Base-by-base conservation (phyloP, 2,113 vertebrate genomes). In the Bos javanicus region DNA sequence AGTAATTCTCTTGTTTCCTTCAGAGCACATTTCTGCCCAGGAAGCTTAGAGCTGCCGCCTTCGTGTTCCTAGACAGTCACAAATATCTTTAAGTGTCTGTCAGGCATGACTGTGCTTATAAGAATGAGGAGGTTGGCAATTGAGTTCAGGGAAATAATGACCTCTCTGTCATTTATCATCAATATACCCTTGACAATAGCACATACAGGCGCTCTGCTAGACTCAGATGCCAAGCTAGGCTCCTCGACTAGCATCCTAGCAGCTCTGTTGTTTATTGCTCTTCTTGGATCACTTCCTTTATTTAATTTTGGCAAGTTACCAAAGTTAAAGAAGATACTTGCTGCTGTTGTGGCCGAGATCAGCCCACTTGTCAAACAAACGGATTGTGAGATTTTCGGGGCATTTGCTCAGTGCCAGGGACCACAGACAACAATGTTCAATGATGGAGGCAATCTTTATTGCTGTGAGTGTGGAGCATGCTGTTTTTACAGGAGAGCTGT, bases 321-420 rank as follows among this genome's bases (percentile, higher is more conserved):
- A 64, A 95, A 90, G 62, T 86, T 84, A 92, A 94, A 95, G 74
- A 92, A 87, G 83, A 57, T 39, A 67, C 94, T 96, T 96, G 60
- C 91, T 92, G 74, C 60, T 92, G 48, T 76, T 81, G 33, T 54
- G 39, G 64, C 56, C 43, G 26, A 96, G 86, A 98, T 96, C 92
- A 97, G 96, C 94, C 94, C 95, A 98, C 96, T 97, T 98, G 98
- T 98, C 98, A 98, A 97, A 97, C 83, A 81, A 96, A 98, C 30
- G 43, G 60, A 89, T 95, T 95, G 52, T 96, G 96, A 14, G 59
- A 90, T 96, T 98, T 97, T 8, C 14, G 16, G 90, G 95, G 30
- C 98, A 98, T 95, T 7, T 95, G 97, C 84, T 95, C 84, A 94
- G 92, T 80, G 56, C 54, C 33, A 28, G 48, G 23, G 60, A 95